These are phyloP conservation scores for human DNA, from an alignment of 2,113 vertebrate species.

Conservation along the genomic window GRCh38 chrX:84978001-84978500, in stretches of 20 bases:
- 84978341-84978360: constrained; percentile 91
- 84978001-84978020: not conserved
- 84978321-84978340: constrained; percentile 94
- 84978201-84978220: constrained; percentile 59
- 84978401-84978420: constrained; percentile 89
- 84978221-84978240: constrained; percentile 87
- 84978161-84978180: not conserved
- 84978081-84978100: not conserved
- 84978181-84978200: not conserved
- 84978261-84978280: constrained; percentile 91
- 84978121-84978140: not conserved
- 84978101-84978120: not conserved
- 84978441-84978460: constrained; percentile 84
- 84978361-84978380: constrained; percentile 85
- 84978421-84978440: constrained; percentile 94
- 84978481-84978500: no score
- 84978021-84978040: not conserved
- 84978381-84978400: constrained; percentile 85
- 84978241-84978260: constrained; percentile 90
- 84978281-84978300: constrained; percentile 90
- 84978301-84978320: constrained; percentile 93
- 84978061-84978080: not conserved
- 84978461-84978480: constrained; percentile 58
- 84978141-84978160: constrained; percentile 20
- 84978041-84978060: not conserved